Conservation (phyloP, 2,113 vertebrate genomes). For the Puma concolor region DNA sequence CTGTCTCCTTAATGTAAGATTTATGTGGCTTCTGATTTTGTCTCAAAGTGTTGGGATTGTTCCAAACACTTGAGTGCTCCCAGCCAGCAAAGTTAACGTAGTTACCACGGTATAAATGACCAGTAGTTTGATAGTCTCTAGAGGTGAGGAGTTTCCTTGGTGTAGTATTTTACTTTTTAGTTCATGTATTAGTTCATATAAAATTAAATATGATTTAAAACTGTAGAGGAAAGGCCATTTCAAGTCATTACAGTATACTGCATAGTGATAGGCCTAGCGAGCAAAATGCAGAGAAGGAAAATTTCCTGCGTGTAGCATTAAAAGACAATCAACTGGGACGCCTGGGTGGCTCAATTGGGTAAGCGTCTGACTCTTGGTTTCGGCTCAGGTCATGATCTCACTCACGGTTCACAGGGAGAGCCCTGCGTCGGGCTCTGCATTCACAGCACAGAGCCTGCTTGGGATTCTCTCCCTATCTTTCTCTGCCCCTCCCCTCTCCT, state of each 20-base stretch:
- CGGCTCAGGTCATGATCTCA: too few relatives aligned
- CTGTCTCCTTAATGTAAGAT: background rate
- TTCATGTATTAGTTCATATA: conserved; percentile 10
- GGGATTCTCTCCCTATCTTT: too few relatives aligned
- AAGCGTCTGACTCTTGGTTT: too few relatives aligned
- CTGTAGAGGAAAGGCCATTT: background rate
- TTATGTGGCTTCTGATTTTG: background rate
- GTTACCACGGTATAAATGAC: background rate
- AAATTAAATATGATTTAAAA: background rate
- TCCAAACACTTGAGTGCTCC: background rate
- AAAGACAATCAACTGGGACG: background rate
- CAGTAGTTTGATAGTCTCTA: background rate
- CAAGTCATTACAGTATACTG: background rate
- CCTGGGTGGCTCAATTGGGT: too few relatives aligned
- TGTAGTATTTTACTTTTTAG: background rate
- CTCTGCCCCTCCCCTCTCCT: too few relatives aligned
- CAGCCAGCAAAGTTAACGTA: background rate
- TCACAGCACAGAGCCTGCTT: too few relatives aligned
- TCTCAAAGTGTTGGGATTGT: background rate
- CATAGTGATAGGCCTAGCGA: background rate
- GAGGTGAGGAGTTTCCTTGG: background rate
- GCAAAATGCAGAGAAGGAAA: background rate
- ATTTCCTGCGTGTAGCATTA: background rate
- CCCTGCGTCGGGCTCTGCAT: too few relatives aligned
- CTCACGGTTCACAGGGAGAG: too few relatives aligned